phyloP scores from a whole-genome alignment of 2,888 invertebrate species.

The Sinopyrophorus schimmeli region DNA sequence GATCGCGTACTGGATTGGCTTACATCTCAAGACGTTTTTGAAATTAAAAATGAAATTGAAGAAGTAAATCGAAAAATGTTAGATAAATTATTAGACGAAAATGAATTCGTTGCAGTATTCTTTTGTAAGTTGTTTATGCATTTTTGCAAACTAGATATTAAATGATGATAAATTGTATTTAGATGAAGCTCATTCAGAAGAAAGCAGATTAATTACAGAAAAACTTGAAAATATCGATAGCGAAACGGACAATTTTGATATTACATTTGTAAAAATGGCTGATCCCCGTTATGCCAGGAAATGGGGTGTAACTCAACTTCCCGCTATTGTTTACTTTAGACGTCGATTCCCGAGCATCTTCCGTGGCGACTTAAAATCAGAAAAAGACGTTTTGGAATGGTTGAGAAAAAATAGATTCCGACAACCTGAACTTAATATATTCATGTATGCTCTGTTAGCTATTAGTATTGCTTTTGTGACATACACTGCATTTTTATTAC shows the following conservation, averaged over 20 bases:
- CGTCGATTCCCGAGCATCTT: slow-evolving; percentile 92
- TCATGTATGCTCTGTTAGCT: slow-evolving; percentile 90
- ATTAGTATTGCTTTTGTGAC: slow-evolving; percentile 83
- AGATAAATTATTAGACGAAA: slow-evolving; percentile 91
- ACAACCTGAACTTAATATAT: slow-evolving; percentile 89
- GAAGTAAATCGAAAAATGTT: slow-evolving; percentile 96
- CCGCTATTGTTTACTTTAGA: slow-evolving; percentile 89
- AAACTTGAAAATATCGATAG: slow-evolving; percentile 93
- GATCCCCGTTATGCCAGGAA: slow-evolving; percentile 89
- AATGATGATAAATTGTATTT: slow-evolving; percentile 37
- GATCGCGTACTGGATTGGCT: slow-evolving; percentile 86
- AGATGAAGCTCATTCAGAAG: slow-evolving; percentile 81
- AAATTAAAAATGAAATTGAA: slow-evolving; percentile 95
- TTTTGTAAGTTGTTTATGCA: slow-evolving; percentile 78
- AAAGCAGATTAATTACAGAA: slow-evolving; percentile 80
- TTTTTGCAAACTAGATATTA: background rate
- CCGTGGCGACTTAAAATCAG: slow-evolving; percentile 82
- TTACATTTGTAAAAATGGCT: slow-evolving; percentile 93
- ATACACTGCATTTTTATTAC: slow-evolving; percentile 88
- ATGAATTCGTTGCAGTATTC: slow-evolving; percentile 92
- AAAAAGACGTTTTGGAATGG: slow-evolving; percentile 89
- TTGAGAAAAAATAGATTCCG: slow-evolving; percentile 89
- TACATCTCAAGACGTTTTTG: slow-evolving; percentile 92
- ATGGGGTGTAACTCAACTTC: slow-evolving; percentile 91
- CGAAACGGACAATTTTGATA: slow-evolving; percentile 91